Conservation (phyloP, 2,888 invertebrate species). For the Drosophila recens region DNA sequence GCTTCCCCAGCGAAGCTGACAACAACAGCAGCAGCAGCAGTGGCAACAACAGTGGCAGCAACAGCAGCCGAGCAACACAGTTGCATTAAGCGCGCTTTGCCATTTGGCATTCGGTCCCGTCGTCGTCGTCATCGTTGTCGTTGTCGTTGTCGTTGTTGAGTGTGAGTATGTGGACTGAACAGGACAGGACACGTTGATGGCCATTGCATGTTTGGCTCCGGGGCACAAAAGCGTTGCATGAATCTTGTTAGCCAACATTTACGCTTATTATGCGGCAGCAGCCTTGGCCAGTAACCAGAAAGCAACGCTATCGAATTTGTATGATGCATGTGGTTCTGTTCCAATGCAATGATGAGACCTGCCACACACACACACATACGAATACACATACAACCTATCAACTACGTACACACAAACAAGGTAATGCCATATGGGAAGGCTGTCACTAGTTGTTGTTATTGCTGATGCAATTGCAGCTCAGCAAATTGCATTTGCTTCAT, state of each 20-base stretch:
- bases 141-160: conserved; percentile 6
- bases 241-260: conserved; percentile 83
- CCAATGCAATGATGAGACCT: conserved; percentile 57
- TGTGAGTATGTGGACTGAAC: conserved; percentile 29
- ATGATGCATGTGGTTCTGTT: conserved; percentile 70
- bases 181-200: conserved; percentile 66
- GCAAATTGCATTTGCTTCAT: conserved; percentile 77
- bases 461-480: conserved; percentile 51
- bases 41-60: neutral
- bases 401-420: conserved; percentile 54
- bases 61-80: conserved; percentile 68
- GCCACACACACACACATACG: conserved; percentile 35
- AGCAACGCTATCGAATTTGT: conserved; percentile 79
- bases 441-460: conserved; percentile 38
- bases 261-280: conserved; percentile 80
- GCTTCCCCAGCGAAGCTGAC: conserved; percentile 44
- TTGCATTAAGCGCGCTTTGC: conserved; percentile 76
- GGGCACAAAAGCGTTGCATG: conserved; percentile 79
- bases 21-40: conserved; percentile 36
- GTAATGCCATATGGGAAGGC: conserved; percentile 50
- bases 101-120: conserved; percentile 64
- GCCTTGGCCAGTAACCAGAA: conserved; percentile 59
- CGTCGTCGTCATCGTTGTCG: conserved; percentile 24
- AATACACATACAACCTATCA: conserved; percentile 42
- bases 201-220: conserved; percentile 80